A percentile compares a stretch with the other conserved stretches of the same genome.
phyloP scores from a whole-genome alignment of 92 coral and sea anemone species.

The Zoanthus solanderi region DNA sequence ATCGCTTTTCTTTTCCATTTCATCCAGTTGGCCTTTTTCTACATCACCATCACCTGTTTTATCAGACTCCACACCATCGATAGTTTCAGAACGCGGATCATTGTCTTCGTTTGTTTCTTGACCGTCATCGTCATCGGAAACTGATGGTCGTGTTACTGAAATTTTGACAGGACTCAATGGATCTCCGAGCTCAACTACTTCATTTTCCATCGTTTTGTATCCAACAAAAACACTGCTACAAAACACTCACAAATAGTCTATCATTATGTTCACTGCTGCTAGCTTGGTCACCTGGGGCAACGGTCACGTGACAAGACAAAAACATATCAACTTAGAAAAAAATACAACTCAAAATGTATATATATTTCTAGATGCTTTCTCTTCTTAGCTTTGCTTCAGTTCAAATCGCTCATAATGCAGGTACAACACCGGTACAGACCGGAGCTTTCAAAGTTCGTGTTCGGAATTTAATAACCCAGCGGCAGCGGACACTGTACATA shows the following conservation, averaged over 20 bases:
- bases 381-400: too few species aligned
- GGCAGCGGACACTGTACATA: too few species aligned
- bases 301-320: conserved; percentile 13
- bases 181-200: conserved; percentile 59
- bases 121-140: conserved; percentile 73
- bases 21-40: conserved; percentile 56
- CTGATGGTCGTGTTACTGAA: conserved; percentile 78
- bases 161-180: conserved; percentile 70
- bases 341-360: too few species aligned
- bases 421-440: too few species aligned
- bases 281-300: conserved; percentile 41
- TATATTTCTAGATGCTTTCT: too few species aligned
- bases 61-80: conserved; percentile 53
- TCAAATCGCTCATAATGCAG: too few species aligned
- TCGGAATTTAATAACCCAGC: too few species aligned
- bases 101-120: conserved; percentile 17
- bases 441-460: too few species aligned
- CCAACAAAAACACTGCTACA: background rate
- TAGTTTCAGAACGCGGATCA: conserved; percentile 51
- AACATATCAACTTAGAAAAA: too few species aligned
- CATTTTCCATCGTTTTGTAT: conserved; percentile 72
- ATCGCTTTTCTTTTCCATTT: conserved; percentile 17
- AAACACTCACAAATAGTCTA: background rate
- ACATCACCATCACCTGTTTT: conserved; percentile 41
- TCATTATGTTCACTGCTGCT: background rate